These are phyloP conservation scores for Smittia sp. DNA, from an alignment of 2,888 invertebrate genomes.

Conservation along the genomic window DNA sequence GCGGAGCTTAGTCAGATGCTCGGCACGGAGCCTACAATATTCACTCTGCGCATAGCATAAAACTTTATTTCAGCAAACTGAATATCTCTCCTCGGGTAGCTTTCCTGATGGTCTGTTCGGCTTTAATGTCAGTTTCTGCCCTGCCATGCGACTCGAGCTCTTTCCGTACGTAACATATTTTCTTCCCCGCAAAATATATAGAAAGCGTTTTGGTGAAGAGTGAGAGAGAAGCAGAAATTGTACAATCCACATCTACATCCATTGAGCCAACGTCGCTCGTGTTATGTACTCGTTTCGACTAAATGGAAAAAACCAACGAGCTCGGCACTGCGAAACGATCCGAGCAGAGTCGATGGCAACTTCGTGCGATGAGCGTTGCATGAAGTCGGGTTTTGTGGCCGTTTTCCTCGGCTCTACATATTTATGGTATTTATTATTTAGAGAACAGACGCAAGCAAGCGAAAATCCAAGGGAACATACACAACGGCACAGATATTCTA, in stretches of 20 bases:
- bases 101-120: too few species aligned
- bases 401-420: conserved; percentile 37
- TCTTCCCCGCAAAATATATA: conserved; percentile 40
- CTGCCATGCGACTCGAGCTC: conserved; percentile 35
- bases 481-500: conserved; percentile 24
- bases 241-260: conserved; percentile 40
- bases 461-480: conserved; percentile 41
- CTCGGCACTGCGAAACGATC: neutral
- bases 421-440: conserved; percentile 41
- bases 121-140: conserved; percentile 28
- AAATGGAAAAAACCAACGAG: conserved; percentile 28
- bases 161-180: conserved; percentile 40
- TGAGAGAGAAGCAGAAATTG: conserved; percentile 26
- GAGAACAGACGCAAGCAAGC: conserved; percentile 42
- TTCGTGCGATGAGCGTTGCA: conserved; percentile 21
- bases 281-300: conserved; percentile 31
- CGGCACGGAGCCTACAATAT: conserved; percentile 8
- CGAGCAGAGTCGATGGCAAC: neutral
- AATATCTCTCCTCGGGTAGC: conserved; percentile 39
- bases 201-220: conserved; percentile 28
- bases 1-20: neutral
- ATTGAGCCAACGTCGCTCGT: conserved; percentile 31
- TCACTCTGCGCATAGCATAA: conserved; percentile 41
- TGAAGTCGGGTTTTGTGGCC: conserved; percentile 33
- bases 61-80: conserved; percentile 41